Percentiles rank a stretch among this genome's conserved stretches.
Evolutionary conservation across 1,140 invertebrate species (phyloP).

Genomic region (Dendroctonus valens): DNA sequence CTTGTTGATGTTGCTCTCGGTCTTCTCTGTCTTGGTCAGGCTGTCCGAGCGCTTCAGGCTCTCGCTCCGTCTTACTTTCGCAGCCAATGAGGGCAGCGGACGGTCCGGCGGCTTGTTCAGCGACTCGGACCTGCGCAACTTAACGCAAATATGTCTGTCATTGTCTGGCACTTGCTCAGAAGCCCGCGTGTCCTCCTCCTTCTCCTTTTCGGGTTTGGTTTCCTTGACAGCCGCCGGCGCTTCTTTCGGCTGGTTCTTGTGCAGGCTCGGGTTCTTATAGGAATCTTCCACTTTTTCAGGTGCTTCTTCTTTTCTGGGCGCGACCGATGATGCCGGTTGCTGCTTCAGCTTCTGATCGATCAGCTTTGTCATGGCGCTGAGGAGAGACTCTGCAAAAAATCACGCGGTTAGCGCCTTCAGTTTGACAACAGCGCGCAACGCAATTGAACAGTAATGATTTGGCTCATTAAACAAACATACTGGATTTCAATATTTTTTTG

Average conservation of each 20-base stretch:
- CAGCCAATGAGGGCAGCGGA: conserved; percentile 48
- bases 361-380: conserved; percentile 65
- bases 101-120: conserved; percentile 58
- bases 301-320: conserved; percentile 42
- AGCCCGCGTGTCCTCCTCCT: conserved; percentile 48
- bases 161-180: conserved; percentile 45
- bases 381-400: conserved; percentile 31
- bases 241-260: conserved; percentile 42
- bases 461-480: too few species aligned
- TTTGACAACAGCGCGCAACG: too few species aligned
- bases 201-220: conserved; percentile 44
- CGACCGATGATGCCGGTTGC: conserved; percentile 26
- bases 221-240: conserved; percentile 40
- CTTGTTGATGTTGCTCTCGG: conserved; percentile 74
- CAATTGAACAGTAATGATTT: too few species aligned
- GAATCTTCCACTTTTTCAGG: conserved; percentile 42
- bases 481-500: too few species aligned
- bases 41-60: conserved; percentile 65
- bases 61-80: conserved; percentile 58
- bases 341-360: conserved; percentile 69
- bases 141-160: conserved; percentile 46
- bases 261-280: conserved; percentile 50
- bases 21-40: conserved; percentile 77
- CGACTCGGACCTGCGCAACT: conserved; percentile 61
- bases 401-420: too few species aligned